A percentile compares a stretch with the other conserved stretches of the same genome.
These are phyloP conservation scores for Marmota monax DNA, from an alignment of 2,113 vertebrate species.

Conservation along the genomic window DNA sequence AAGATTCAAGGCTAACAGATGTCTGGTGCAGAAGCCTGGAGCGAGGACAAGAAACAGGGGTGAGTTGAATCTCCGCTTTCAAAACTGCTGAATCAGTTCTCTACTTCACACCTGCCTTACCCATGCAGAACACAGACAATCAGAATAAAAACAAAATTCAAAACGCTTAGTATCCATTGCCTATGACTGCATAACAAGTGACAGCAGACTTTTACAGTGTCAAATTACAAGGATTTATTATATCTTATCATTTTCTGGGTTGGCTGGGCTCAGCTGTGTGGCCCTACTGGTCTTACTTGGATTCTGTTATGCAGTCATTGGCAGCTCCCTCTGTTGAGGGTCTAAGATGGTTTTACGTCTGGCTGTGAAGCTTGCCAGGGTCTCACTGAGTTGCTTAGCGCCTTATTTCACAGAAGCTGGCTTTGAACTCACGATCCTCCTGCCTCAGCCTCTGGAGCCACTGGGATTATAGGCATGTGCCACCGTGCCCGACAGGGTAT, in stretches of 20 bases:
- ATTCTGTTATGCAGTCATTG: not conserved
- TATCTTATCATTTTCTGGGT: not conserved
- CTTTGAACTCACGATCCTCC: too few relatives aligned
- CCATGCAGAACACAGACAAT: not conserved
- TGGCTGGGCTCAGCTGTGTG: not conserved
- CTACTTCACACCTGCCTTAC: not conserved
- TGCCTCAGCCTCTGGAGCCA: too few relatives aligned
- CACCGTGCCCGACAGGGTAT: too few relatives aligned
- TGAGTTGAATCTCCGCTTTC: slow-evolving; percentile 20
- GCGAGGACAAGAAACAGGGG: not conserved
- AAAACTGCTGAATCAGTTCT: not conserved
- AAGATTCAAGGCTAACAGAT: not conserved
- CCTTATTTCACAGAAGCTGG: too few relatives aligned
- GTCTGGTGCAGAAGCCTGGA: not conserved
- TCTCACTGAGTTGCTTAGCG: too few relatives aligned
- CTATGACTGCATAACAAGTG: not conserved
- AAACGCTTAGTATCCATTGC: not conserved
- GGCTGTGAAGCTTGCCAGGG: too few relatives aligned
- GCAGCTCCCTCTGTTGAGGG: too few relatives aligned
- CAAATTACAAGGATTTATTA: not conserved
- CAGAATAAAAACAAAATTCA: not conserved
- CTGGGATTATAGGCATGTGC: too few relatives aligned
- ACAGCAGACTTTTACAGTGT: not conserved
- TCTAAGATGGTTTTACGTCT: too few relatives aligned
- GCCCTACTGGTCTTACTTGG: not conserved